Conservation (phyloP, 2,113 vertebrate genomes). For the Bos taurus region DNA sequence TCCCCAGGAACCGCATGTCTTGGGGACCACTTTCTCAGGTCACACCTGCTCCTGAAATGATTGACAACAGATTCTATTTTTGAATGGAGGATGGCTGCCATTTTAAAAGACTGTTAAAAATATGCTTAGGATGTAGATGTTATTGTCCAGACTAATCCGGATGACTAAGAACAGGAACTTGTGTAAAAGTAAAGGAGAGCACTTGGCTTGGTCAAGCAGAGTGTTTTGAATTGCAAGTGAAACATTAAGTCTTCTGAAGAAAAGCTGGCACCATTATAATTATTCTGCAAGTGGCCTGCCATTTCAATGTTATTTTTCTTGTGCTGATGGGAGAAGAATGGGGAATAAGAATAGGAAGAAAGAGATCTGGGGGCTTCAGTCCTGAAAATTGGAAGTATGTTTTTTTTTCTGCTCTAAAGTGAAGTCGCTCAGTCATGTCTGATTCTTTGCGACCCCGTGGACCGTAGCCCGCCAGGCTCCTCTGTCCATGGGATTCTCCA, state of each 20-base stretch:
- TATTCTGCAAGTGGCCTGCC: not conserved
- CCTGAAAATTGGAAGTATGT: not conserved
- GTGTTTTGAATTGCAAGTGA: not conserved
- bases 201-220: not conserved
- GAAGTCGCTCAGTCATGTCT: too few relatives aligned
- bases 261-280: not conserved
- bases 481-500: too few relatives aligned
- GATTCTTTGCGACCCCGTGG: too few relatives aligned
- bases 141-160: not conserved
- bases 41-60: not conserved
- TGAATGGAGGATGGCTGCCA: not conserved
- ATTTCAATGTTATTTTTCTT: slow-evolving; percentile 7
- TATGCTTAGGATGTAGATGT: not conserved
- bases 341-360: not conserved
- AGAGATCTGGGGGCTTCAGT: not conserved
- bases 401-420: not conserved
- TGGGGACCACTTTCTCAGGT: not conserved
- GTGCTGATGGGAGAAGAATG: not conserved
- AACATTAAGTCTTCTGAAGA: not conserved
- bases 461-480: too few relatives aligned
- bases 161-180: not conserved
- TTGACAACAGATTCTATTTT: not conserved
- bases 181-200: not conserved
- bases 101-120: not conserved
- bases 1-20: not conserved